phyloP scores from a whole-genome alignment of 2,888 invertebrate species.

The Heliconius cydno region DNA sequence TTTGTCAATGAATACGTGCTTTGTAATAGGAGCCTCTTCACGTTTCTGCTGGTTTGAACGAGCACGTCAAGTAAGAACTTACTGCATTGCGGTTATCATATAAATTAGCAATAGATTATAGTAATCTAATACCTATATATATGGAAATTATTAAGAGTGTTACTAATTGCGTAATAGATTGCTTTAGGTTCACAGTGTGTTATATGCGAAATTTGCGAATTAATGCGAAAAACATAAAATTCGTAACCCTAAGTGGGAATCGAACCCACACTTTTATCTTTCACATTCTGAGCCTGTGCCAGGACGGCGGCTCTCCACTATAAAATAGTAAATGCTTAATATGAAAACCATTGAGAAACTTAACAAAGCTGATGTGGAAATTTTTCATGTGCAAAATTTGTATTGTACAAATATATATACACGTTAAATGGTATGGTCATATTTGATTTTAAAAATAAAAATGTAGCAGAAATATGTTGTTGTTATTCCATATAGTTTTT shows the following conservation, averaged over 20 bases:
- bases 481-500: too few relatives aligned
- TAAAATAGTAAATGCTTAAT: neutral
- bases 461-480: too few relatives aligned
- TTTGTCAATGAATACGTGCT: conserved; percentile 24
- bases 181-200: too few relatives aligned
- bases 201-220: too few relatives aligned
- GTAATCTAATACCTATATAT: neutral
- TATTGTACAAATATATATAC: neutral
- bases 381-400: neutral
- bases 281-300: neutral
- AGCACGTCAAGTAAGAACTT: conserved; percentile 7
- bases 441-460: neutral
- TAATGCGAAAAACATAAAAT: neutral
- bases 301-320: neutral
- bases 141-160: too few relatives aligned
- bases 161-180: too few relatives aligned
- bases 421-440: neutral
- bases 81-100: conserved; percentile 20
- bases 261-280: neutral
- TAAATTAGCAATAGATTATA: conserved; percentile 11
- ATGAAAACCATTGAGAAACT: neutral
- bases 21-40: conserved; percentile 24
- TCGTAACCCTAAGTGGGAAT: neutral
- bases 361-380: neutral
- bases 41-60: conserved; percentile 21